A percentile compares a stretch with the other conserved stretches of the same genome.
These are phyloP conservation scores for Mus minutoides DNA, from an alignment of 2,797 vertebrate species.

Conservation along the genomic window DNA sequence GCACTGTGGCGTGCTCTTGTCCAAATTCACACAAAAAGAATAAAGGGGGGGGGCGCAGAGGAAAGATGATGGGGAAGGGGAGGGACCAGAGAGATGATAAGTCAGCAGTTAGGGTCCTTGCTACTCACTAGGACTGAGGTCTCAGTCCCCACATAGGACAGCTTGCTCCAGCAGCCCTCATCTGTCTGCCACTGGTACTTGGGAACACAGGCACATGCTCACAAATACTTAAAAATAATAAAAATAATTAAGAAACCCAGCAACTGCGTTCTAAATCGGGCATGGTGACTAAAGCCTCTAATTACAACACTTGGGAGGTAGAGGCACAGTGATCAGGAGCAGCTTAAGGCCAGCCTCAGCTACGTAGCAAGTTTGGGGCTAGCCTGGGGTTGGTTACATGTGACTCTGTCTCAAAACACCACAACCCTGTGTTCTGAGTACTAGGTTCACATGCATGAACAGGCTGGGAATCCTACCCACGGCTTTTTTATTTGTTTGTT, in stretches of 20 bases:
- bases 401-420: not conserved
- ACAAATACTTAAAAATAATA: not conserved
- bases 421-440: not conserved
- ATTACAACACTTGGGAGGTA: not conserved
- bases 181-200: not conserved
- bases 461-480: not conserved
- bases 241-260: not conserved
- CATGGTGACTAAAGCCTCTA: not conserved
- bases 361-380: not conserved
- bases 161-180: no score
- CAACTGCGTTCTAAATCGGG: not conserved
- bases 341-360: not conserved
- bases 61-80: no score
- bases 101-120: no score
- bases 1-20: not conserved
- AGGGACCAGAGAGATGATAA: no score
- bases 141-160: not conserved
- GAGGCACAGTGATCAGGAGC: not conserved
- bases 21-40: not conserved
- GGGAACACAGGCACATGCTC: not conserved
- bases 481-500: not conserved
- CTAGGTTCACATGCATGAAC: not conserved
- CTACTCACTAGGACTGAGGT: not conserved
- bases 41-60: no score
- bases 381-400: not conserved